Evolutionary conservation across 2,113 vertebrate genomes (phyloP), one percentile per base, ranked within the genome.

Genomic region (Turnix velox): DNA sequence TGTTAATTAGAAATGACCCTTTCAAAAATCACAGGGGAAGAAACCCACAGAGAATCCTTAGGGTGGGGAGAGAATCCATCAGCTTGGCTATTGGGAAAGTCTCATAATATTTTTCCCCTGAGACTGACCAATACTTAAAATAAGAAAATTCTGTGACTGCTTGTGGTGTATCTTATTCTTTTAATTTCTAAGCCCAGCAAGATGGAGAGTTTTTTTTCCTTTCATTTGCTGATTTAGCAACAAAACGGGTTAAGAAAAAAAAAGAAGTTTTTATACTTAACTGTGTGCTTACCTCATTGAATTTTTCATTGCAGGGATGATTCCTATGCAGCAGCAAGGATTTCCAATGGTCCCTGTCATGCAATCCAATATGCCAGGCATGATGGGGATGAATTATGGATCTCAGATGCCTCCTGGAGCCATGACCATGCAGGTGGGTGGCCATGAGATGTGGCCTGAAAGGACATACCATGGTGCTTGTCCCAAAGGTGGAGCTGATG

Each of bases 321-420:
- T 99, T 74, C 98, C 98, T 19, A 98, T 99, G 95, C 98, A 98
- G 9, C 98, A 98, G 94, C 99, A 99, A 96, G 98, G 98, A 66
- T 99, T 98, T 91, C 98, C 99, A 7, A 98, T 99, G 98, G 98
- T 99, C 87, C 98, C 98, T 22, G 98, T 99, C 94, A 99, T 99
- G 99, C 99, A 99, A 93, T 98, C 99, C 68, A 99, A 98, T 73
- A 98, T 99, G 98, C 99, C 99, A 86, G 98, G 98, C 92, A 99
- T 99, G 98, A 99, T 99, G 98, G 98, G 99, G 79, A 98, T 99
- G 98, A 99, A 98, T 94, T 99, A 98, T 24, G 98, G 98, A n/a
- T 98, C 98, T 46, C 99, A 99, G 82, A 98, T 99, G 98, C 97
- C 99, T 52, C 98, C 98, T 8, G 98, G 98, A 91, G 92, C 98